Evolutionary conservation across 2,113 vertebrate genomes (phyloP).

Genomic region (Calyptomena viridis): DNA sequence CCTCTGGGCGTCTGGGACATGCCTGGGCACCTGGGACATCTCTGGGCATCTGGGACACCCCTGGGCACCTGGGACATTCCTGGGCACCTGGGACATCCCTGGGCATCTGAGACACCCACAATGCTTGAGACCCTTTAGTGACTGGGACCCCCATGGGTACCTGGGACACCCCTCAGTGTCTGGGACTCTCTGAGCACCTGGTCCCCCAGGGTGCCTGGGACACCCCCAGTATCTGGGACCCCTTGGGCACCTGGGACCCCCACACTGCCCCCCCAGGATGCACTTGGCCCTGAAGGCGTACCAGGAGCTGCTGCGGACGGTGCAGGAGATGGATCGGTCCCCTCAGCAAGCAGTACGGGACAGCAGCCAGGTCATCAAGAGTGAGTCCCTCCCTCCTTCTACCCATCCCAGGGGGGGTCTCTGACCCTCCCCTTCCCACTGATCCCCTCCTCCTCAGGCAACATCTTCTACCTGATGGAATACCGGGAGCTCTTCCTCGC

Average conservation of each 20-base stretch:
- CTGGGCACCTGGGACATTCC: too few relatives aligned
- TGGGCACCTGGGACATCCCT: too few relatives aligned
- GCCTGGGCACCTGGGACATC: too few relatives aligned
- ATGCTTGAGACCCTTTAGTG: too few relatives aligned
- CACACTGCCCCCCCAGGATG: slow-evolving; percentile 76
- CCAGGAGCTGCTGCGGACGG: slow-evolving; percentile 89
- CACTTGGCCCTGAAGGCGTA: slow-evolving; percentile 94
- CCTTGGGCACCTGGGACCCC: too few relatives aligned
- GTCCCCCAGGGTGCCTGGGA: too few relatives aligned
- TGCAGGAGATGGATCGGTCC: slow-evolving; percentile 91
- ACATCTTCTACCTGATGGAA: slow-evolving; percentile 98
- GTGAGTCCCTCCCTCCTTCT: slow-evolving; percentile 65
- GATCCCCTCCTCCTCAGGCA: slow-evolving; percentile 72
- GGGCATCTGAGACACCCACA: too few relatives aligned
- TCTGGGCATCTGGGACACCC: too few relatives aligned
- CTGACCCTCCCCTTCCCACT: rapidly evolving
- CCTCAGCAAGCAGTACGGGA: slow-evolving; percentile 82
- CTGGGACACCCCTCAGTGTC: too few relatives aligned
- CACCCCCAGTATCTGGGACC: not conserved
- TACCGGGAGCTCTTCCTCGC: slow-evolving; percentile 93
- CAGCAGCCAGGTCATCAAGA: slow-evolving; percentile 90
- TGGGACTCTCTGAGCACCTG: not conserved
- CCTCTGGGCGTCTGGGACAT: too few relatives aligned
- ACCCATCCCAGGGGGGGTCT: rapidly evolving
- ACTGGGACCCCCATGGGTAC: too few relatives aligned